These are phyloP conservation scores for Brachyalestes nurse DNA, from an alignment of 2,797 vertebrate species.

Conservation along the genomic window DNA sequence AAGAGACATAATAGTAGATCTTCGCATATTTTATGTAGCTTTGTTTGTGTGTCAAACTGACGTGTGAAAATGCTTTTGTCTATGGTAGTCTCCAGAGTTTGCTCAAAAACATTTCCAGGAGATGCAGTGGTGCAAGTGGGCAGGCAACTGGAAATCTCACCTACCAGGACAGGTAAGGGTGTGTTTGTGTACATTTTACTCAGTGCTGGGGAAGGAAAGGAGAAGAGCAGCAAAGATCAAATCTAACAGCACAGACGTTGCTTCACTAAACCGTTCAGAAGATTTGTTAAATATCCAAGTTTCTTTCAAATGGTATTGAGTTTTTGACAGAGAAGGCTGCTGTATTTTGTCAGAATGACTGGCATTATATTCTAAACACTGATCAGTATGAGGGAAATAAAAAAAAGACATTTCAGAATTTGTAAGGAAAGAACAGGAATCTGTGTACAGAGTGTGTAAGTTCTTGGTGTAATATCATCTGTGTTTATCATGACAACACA, in stretches of 20 bases:
- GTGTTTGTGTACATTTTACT: conserved; percentile 60
- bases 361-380: neutral
- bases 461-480: conserved; percentile 1
- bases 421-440: neutral
- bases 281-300: neutral
- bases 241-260: neutral
- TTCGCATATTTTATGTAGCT: neutral
- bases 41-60: neutral
- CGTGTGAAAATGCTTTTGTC: neutral
- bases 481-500: conserved; percentile 72
- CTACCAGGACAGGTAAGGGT: conserved; percentile 78
- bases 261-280: neutral
- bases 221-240: conserved; percentile 33
- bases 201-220: conserved; percentile 36
- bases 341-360: neutral
- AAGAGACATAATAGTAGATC: neutral
- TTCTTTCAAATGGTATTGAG: neutral
- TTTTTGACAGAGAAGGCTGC: neutral
- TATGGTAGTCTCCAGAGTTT: conserved; percentile 12
- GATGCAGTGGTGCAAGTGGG: conserved; percentile 80
- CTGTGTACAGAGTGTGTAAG: neutral
- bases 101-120: conserved; percentile 75
- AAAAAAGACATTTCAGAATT: neutral
- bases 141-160: conserved; percentile 75
- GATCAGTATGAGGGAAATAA: neutral